Evolutionary conservation across 2,888 invertebrate species (phyloP).

Genomic region (Eupithecia exiguata): DNA sequence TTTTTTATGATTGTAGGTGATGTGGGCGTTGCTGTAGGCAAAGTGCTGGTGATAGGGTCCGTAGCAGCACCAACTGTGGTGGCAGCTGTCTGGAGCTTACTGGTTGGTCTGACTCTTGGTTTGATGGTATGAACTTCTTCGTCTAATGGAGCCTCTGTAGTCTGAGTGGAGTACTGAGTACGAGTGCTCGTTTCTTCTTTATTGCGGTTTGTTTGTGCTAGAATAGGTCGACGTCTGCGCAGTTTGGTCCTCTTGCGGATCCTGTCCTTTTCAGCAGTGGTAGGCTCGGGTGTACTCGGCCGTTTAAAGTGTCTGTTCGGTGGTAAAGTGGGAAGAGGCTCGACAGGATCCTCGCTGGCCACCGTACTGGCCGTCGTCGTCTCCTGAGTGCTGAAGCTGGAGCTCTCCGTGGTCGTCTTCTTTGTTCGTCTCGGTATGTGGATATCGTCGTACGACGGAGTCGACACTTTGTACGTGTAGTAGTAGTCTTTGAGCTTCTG

Average conservation of each 20-base stretch:
- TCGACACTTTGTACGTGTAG: slow-evolving; percentile 74
- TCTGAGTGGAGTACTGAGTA: slow-evolving; percentile 45
- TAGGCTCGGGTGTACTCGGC: slow-evolving; percentile 55
- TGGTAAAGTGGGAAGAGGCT: slow-evolving; percentile 76
- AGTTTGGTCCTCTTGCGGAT: slow-evolving; percentile 76
- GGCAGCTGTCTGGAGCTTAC: slow-evolving; percentile 62
- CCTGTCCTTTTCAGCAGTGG: slow-evolving; percentile 64
- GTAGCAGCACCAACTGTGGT: slow-evolving; percentile 76
- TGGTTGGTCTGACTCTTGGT: slow-evolving; percentile 67
- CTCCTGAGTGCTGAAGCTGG: slow-evolving; percentile 52
- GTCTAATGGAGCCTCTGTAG: slow-evolving; percentile 61
- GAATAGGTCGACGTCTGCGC: slow-evolving; percentile 74
- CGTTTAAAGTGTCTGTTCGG: slow-evolving; percentile 77
- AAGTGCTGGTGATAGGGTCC: slow-evolving; percentile 73
- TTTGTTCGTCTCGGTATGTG: slow-evolving; percentile 69
- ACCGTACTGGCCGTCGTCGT: slow-evolving; percentile 60
- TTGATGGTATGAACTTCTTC: slow-evolving; percentile 71
- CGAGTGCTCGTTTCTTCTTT: slow-evolving; percentile 62
- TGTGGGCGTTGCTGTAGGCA: slow-evolving; percentile 78
- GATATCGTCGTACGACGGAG: slow-evolving; percentile 69
- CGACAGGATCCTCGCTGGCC: slow-evolving; percentile 59
- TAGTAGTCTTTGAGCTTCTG: slow-evolving; percentile 79
- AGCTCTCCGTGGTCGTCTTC: slow-evolving; percentile 65
- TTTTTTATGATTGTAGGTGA: slow-evolving; percentile 73
- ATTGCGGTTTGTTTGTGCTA: slow-evolving; percentile 61